phyloP scores from a whole-genome alignment of 2,888 invertebrate species.

The Caenorhabditis wallacei region DNA sequence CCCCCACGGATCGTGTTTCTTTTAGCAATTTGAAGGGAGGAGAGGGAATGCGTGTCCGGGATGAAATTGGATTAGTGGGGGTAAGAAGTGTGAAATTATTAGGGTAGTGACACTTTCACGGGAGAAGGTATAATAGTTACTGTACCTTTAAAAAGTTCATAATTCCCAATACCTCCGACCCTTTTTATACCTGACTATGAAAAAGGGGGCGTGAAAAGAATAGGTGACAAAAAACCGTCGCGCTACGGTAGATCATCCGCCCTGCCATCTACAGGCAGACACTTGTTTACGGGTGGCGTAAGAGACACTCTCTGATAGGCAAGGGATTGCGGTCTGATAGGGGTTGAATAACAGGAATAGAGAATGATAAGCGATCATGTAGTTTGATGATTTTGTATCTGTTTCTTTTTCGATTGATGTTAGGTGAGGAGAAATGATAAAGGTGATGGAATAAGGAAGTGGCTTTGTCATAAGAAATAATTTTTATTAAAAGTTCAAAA shows the following conservation, averaged over 20 bases:
- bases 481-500: no score
- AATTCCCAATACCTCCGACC: not conserved
- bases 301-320: no score
- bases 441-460: not conserved
- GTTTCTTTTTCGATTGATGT: not conserved
- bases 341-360: conserved; percentile 23
- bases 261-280: not conserved
- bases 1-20: conserved; percentile 37
- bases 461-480: not conserved
- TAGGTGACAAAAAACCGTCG: not conserved
- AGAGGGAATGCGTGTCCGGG: conserved; percentile 3
- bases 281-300: conserved; percentile 25
- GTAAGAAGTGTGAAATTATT: conserved; percentile 8
- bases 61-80: conserved; percentile 7
- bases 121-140: not conserved
- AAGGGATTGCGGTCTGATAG: conserved; percentile 8
- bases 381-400: conserved; percentile 54
- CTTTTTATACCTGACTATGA: not conserved
- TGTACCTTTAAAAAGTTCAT: not conserved
- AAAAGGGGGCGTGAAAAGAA: conserved; percentile 6
- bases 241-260: conserved; percentile 23
- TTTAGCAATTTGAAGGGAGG: not conserved
- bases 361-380: conserved; percentile 35
- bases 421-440: not conserved
- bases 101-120: not conserved